These are phyloP conservation scores for Mionectes olivaceus DNA, from an alignment of 2,797 vertebrate genomes.

Conservation along the genomic window DNA sequence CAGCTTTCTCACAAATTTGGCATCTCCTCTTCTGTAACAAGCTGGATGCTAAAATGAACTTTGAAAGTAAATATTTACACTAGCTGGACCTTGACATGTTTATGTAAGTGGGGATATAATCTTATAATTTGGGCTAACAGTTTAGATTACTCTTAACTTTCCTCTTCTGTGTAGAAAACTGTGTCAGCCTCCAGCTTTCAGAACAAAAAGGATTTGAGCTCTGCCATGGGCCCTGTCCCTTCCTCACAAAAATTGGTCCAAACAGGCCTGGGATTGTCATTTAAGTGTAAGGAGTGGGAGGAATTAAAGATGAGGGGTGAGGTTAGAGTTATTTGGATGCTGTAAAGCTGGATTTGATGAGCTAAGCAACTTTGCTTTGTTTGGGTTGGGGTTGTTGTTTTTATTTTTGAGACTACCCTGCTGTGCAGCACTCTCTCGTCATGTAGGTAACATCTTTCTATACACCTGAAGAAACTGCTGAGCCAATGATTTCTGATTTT, in stretches of 20 bases:
- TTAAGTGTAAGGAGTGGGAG: conserved; percentile 48
- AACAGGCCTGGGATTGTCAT: conserved; percentile 36
- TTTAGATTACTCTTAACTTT: conserved; percentile 64
- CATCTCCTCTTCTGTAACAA: neutral
- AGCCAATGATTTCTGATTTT: neutral
- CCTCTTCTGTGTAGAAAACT: conserved; percentile 81
- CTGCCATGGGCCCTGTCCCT: conserved; percentile 69
- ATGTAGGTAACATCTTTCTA: neutral
- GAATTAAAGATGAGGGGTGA: conserved; percentile 56
- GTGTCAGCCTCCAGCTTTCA: conserved; percentile 77
- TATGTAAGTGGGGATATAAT: conserved; percentile 51
- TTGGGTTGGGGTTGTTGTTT: neutral
- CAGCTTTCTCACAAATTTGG: neutral
- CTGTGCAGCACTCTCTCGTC: neutral
- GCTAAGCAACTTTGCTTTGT: conserved; percentile 38
- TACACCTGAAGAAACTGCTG: neutral
- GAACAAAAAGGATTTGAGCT: conserved; percentile 72
- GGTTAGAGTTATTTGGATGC: conserved; percentile 37
- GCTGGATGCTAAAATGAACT: conserved; percentile 52
- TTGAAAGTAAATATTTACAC: conserved; percentile 48
- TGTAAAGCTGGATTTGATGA: conserved; percentile 34
- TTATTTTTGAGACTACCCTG: neutral
- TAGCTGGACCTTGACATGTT: conserved; percentile 47
- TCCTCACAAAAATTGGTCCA: neutral
- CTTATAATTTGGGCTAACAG: conserved; percentile 61